Base-by-base conservation (phyloP, 2,113 vertebrate species). In the Ciconia stormi region DNA sequence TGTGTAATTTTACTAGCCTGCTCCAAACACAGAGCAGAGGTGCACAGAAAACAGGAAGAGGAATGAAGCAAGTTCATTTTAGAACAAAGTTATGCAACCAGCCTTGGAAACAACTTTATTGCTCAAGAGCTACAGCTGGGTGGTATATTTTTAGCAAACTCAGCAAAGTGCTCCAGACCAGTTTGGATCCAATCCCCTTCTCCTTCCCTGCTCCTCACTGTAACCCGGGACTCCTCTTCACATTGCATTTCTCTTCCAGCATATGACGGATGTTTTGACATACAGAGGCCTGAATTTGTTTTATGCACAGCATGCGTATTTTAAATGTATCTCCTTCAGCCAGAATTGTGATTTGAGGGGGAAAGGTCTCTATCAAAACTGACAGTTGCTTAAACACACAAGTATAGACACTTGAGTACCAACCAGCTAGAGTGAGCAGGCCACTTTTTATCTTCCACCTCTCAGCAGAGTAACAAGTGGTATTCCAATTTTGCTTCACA, bases 231-330 rank as follows among this genome's bases (percentile, higher is more conserved):
- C 61, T 82, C 40, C 61, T 78, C 73, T 40, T 70, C 79, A 49
- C 9, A 13, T 5, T 38, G 38, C 7, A 20, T 34, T 80, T 83
- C 50, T 87, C n/a, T 32, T 87, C 38, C 65, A 66, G 32, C 1
- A 3, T 5, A 69, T 0, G 0, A 84, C 3, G 3, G 52, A 56
- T 82, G 38, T n/a, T 92, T 36, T 29, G 27, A 66, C 20, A 49
- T 21, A 53, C 2, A 66, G 27, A 74, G 56, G 40, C 30, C 52
- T 27, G 21, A 59, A 42, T 23, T 55, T 21, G 25, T 17, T 88
- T 85, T 52, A 61, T 13, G 26, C 42, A 55, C 26, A 47, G 36
- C 6, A 6, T 16, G 55, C 26, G 87, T 76, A 27, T 59, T 74
- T 70, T 22, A 79, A 32, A 67, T 47, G 38, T 27, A 19, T 53